A percentile compares a stretch with the other conserved stretches of the same genome.
These are phyloP conservation scores for Dasypus novemcinctus DNA, from an alignment of 2,113 vertebrate genomes.

Conservation along the genomic window DNA sequence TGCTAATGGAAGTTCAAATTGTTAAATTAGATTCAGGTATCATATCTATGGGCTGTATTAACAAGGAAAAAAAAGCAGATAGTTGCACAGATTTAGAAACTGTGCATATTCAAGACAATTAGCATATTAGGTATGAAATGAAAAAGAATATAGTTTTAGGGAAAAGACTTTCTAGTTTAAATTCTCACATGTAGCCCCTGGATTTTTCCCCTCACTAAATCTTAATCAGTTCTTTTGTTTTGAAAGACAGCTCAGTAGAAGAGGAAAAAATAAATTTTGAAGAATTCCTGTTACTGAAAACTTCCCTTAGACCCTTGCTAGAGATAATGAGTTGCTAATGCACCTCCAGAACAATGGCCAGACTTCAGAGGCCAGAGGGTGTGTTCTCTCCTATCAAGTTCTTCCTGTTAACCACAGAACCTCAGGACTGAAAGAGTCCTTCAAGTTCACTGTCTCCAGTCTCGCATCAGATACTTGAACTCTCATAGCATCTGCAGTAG, in stretches of 20 bases:
- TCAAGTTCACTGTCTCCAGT: not conserved
- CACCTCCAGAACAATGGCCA: not conserved
- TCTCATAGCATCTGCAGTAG: not conserved
- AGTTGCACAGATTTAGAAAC: slow-evolving; percentile 7
- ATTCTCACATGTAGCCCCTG: not conserved
- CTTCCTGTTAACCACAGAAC: not conserved
- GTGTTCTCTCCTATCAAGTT: not conserved
- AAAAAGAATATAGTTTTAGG: slow-evolving; percentile 19
- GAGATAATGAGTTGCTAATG: not conserved
- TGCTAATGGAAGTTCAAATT: slow-evolving; percentile 43
- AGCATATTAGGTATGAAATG: slow-evolving; percentile 14
- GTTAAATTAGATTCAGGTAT: slow-evolving; percentile 47
- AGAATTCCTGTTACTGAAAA: not conserved
- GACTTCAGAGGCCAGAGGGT: not conserved
- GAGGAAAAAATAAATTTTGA: not conserved
- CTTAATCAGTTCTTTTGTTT: not conserved
- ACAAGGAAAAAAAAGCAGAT: not conserved
- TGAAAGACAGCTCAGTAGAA: not conserved
- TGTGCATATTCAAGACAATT: not conserved
- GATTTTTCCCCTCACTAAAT: not conserved
- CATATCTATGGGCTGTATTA: not conserved
- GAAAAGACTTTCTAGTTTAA: not conserved
- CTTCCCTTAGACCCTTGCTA: not conserved
- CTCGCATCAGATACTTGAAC: not conserved
- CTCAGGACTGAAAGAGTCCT: not conserved